These are phyloP conservation scores for Meloidogyne exigua DNA, from an alignment of 1,140 invertebrate species.

Conservation along the genomic window DNA sequence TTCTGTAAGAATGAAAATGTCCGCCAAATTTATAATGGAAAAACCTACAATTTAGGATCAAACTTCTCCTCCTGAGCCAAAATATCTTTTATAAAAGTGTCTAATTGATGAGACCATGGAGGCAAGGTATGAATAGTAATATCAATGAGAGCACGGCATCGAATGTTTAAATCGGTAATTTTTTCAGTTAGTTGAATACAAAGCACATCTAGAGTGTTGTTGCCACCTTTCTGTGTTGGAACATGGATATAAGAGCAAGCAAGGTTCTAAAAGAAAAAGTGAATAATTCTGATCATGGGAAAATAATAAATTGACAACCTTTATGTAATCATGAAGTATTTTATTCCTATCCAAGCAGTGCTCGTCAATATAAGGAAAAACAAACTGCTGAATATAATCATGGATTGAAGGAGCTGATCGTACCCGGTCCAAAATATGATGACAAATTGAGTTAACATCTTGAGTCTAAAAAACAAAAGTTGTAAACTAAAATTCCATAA, in stretches of 20 bases:
- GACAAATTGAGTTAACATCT: constrained; percentile 24
- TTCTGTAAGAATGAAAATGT: constrained; percentile 12
- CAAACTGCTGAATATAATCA: constrained; percentile 33
- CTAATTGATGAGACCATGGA: constrained; percentile 32
- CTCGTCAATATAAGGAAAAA: constrained; percentile 34
- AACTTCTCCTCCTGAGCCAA: constrained; percentile 25
- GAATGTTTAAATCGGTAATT: constrained; percentile 28
- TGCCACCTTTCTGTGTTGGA: constrained; percentile 11
- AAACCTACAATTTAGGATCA: constrained; percentile 28
- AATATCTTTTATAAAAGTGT: constrained; percentile 13
- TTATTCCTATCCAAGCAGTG: constrained; percentile 31
- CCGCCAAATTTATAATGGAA: not conserved
- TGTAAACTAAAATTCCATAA: not conserved
- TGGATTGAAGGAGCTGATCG: constrained; percentile 21
- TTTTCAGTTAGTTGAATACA: constrained; percentile 31
- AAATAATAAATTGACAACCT: constrained; percentile 3
- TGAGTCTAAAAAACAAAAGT: not conserved
- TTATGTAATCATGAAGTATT: constrained; percentile 32
- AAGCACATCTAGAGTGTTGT: constrained; percentile 31
- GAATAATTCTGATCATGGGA: too few species aligned
- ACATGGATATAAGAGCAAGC: constrained; percentile 13
- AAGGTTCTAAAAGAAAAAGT: not conserved
- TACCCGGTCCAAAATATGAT: constrained; percentile 29
- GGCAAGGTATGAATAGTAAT: constrained; percentile 27
- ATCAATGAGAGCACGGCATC: constrained; percentile 29